Percentiles rank a stretch among this genome's conserved stretches.
Conservation (phyloP, 2,888 invertebrate genomes). For the Dichetophora obliterata region DNA sequence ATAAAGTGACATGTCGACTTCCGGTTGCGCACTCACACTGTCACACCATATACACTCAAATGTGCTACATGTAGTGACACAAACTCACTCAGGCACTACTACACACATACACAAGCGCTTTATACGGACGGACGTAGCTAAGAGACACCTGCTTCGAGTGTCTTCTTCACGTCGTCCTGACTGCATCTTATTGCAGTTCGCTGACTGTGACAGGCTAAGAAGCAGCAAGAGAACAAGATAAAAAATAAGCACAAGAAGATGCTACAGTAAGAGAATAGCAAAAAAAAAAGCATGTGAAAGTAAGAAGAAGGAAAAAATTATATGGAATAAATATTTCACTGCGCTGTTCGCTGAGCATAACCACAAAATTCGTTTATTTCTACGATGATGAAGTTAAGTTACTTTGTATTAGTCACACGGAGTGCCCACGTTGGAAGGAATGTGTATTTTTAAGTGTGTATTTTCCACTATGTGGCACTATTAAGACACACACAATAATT, state of each 20-base stretch:
- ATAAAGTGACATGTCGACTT: constrained; percentile 25
- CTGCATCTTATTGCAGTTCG: neutral
- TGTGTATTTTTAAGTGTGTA: neutral
- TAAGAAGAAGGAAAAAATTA: neutral
- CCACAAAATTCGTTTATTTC: constrained; percentile 9
- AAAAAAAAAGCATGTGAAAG: neutral
- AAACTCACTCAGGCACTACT: neutral
- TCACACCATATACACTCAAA: neutral
- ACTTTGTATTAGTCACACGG: too few relatives aligned
- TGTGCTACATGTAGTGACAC: neutral
- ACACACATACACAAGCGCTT: neutral
- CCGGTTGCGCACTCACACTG: neutral
- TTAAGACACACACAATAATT: too few relatives aligned
- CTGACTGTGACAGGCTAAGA: too few relatives aligned
- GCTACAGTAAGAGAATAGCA: neutral
- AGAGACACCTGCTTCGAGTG: neutral
- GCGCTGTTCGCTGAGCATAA: constrained; percentile 11
- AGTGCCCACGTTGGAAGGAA: neutral
- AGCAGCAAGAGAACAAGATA: neutral
- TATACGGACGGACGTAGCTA: neutral
- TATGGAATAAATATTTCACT: neutral
- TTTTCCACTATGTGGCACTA: too few relatives aligned
- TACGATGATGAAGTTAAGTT: neutral
- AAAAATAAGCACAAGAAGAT: neutral
- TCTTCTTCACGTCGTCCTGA: neutral